Conservation (phyloP, 2,113 vertebrate species). For the Tricholaema leucomelas region DNA sequence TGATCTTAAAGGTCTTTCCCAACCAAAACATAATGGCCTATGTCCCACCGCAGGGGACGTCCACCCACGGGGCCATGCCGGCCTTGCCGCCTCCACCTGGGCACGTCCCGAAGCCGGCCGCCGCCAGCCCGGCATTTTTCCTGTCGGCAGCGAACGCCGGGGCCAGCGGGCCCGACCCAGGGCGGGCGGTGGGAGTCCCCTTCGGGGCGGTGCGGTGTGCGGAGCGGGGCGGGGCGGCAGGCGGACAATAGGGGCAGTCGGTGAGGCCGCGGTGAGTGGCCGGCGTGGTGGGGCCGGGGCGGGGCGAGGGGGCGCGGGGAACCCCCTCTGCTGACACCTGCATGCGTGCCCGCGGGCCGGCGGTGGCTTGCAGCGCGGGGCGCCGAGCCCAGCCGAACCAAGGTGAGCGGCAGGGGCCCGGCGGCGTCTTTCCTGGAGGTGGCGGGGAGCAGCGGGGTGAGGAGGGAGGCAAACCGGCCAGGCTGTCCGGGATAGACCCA, state of each 20-base stretch:
- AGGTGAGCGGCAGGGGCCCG: background rate
- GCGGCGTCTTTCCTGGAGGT: background rate
- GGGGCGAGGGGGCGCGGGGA: background rate
- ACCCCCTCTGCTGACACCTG: background rate
- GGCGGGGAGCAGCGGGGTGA: background rate
- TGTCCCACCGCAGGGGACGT: background rate
- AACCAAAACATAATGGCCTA: background rate
- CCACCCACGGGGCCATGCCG: background rate
- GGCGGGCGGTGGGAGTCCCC: background rate
- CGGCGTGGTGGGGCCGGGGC: background rate
- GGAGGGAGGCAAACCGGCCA: background rate
- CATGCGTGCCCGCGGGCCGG: background rate
- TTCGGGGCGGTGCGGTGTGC: background rate
- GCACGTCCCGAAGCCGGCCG: background rate
- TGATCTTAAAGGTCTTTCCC: no score
- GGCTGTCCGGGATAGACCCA: background rate
- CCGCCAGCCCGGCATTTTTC: background rate
- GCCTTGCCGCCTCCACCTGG: background rate
- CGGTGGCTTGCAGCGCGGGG: background rate
- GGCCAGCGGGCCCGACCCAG: background rate
- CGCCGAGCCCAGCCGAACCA: background rate
- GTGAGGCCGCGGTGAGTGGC: conserved; percentile 30
- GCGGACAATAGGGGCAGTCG: background rate
- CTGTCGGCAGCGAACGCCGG: background rate
- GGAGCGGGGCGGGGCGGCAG: background rate